phyloP scores from a whole-genome alignment of 2,113 vertebrate species.

The Psophia crepitans region DNA sequence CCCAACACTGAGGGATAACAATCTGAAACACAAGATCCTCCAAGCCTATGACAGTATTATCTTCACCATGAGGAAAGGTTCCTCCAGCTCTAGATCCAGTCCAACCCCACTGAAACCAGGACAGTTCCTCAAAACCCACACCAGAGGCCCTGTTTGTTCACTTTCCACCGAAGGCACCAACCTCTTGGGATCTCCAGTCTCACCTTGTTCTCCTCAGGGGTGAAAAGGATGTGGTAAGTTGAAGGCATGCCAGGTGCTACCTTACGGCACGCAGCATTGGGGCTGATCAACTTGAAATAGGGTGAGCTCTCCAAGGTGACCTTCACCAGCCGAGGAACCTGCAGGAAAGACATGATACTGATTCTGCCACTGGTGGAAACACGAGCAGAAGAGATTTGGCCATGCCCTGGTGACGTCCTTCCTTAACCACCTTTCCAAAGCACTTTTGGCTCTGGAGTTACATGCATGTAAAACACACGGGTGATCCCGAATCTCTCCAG shows the following conservation, averaged over 20 bases:
- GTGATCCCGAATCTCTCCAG: background rate
- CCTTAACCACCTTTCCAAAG: background rate
- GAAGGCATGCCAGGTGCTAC: slow-evolving; percentile 77
- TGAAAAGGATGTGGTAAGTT: slow-evolving; percentile 80
- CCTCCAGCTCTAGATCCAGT: background rate
- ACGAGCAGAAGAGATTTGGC: background rate
- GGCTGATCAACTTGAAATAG: slow-evolving; percentile 77
- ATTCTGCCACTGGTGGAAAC: background rate
- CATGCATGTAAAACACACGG: background rate
- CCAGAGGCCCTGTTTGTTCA: background rate
- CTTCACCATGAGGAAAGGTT: background rate
- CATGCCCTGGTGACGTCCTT: background rate
- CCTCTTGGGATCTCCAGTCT: background rate
- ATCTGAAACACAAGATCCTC: background rate
- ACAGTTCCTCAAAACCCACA: background rate
- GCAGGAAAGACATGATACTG: background rate
- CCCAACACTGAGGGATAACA: background rate
- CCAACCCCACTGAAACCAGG: background rate
- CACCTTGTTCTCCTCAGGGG: slow-evolving; percentile 84
- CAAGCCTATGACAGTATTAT: background rate
- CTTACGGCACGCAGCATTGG: slow-evolving; percentile 57
- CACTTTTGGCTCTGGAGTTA: background rate
- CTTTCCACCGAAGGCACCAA: background rate
- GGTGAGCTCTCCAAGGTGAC: slow-evolving; percentile 77
- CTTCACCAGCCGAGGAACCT: slow-evolving; percentile 79